These are phyloP conservation scores for Scolanthus callimorphus DNA, from an alignment of 92 coral and sea anemone species.

Conservation along the genomic window DNA sequence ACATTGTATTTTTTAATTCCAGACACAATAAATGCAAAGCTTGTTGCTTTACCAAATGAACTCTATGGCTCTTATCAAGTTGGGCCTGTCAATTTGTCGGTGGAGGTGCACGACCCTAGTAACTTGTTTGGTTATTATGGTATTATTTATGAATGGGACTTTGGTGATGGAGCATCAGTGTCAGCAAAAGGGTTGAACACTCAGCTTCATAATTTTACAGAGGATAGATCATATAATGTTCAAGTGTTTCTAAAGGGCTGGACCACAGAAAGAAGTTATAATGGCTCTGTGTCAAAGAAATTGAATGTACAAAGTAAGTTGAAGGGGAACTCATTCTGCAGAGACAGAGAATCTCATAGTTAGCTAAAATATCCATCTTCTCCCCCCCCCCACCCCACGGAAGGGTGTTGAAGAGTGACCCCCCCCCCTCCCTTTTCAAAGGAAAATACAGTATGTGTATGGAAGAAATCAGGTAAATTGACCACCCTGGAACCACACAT, in stretches of 20 bases:
- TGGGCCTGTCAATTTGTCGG: conserved; percentile 47
- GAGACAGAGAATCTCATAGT: no score
- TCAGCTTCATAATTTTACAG: conserved; percentile 37
- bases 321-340: no score
- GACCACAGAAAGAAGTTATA: conserved; percentile 17
- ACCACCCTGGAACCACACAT: no score
- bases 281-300: no score
- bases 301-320: no score
- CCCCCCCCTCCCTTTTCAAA: no score
- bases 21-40: conserved; percentile 44
- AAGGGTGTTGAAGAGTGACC: no score
- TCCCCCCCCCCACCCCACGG: no score
- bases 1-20: no score
- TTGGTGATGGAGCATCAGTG: conserved; percentile 56
- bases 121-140: conserved; percentile 20
- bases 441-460: no score
- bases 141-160: conserved; percentile 50
- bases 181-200: not conserved
- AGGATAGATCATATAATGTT: conserved; percentile 22
- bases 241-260: conserved; percentile 30
- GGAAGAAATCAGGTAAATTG: no score
- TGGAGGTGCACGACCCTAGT: conserved; percentile 26
- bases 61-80: conserved; percentile 2
- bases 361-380: no score
- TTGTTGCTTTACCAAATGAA: conserved; percentile 12